Evolutionary conservation across 2,797 vertebrate genomes (phyloP).

Genomic region (Pseudochaenichthys georgianus): DNA sequence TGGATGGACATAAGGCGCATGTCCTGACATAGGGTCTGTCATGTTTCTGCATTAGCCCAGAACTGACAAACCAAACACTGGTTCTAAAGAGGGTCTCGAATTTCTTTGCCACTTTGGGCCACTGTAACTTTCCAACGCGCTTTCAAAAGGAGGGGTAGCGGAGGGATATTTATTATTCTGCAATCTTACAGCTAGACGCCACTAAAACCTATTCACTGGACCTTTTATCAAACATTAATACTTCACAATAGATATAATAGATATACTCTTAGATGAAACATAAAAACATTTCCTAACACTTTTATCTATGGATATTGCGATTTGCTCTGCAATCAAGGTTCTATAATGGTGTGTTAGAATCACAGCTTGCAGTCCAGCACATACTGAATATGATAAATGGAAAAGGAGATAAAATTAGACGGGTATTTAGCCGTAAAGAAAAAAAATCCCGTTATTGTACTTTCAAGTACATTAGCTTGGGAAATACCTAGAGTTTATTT

Average conservation of each 20-base stretch:
- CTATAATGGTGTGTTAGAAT: constrained; percentile 10
- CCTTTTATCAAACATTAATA: background rate
- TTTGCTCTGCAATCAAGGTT: constrained; percentile 31
- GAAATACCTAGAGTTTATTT: constrained; percentile 51
- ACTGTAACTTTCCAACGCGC: too few species aligned
- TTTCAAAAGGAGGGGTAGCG: too few species aligned
- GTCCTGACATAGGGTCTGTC: too few species aligned
- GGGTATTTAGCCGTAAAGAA: constrained; percentile 19
- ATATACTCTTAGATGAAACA: background rate
- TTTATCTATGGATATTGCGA: background rate
- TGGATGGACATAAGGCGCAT: too few species aligned
- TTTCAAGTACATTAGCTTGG: constrained; percentile 49
- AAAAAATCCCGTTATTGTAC: constrained; percentile 50
- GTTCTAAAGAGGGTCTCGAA: too few species aligned
- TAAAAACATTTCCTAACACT: background rate
- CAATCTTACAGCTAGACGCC: too few species aligned
- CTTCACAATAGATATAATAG: background rate
- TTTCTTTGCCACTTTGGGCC: too few species aligned
- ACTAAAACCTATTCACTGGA: too few species aligned
- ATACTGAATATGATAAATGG: constrained; percentile 26
- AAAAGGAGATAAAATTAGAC: constrained; percentile 23
- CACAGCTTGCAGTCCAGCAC: constrained; percentile 21
- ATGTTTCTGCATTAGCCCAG: too few species aligned
- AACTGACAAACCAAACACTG: too few species aligned
- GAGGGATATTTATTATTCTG: too few species aligned